Percentiles rank a stretch among this genome's conserved stretches.
Evolutionary conservation across 2,888 invertebrate species (phyloP).

Genomic region (Polyommatus iphigenia): DNA sequence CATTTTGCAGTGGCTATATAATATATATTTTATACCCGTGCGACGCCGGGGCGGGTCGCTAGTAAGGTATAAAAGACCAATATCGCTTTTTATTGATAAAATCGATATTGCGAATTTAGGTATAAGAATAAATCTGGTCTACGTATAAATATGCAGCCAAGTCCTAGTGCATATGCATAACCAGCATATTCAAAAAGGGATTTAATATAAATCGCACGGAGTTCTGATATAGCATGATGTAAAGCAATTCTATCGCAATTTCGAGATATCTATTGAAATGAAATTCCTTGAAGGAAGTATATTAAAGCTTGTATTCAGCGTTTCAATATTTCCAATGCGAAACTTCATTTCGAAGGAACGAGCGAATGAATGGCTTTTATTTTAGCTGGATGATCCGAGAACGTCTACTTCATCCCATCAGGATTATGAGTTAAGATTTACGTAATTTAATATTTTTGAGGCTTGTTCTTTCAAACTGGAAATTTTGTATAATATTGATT

Average conservation of each 20-base stretch:
- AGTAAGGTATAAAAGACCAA: no score
- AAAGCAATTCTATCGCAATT: conserved; percentile 24
- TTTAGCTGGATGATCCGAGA: conserved; percentile 6
- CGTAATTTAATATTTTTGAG: neutral
- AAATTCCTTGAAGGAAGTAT: conserved; percentile 27
- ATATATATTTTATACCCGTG: no score
- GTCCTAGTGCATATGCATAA: neutral
- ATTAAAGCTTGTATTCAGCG: conserved; percentile 25
- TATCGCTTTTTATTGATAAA: neutral
- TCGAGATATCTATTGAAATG: conserved; percentile 29
- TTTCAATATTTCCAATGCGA: conserved; percentile 17
- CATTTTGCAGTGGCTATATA: no score
- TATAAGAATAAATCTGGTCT: neutral
- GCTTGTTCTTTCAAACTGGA: no score
- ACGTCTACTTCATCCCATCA: neutral
- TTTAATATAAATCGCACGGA: conserved; percentile 21
- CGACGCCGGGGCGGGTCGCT: no score
- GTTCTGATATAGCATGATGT: conserved; percentile 13
- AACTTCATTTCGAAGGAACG: conserved; percentile 25
- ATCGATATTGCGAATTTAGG: neutral
- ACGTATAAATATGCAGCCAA: neutral
- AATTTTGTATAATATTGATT: no score
- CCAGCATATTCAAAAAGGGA: neutral
- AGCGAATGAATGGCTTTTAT: conserved; percentile 21
- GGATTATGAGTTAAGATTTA: neutral